Evolutionary conservation across 2,797 vertebrate species (phyloP), one percentile per base, ranked within the genome.

Genomic region (Pangasius krempfi): DNA sequence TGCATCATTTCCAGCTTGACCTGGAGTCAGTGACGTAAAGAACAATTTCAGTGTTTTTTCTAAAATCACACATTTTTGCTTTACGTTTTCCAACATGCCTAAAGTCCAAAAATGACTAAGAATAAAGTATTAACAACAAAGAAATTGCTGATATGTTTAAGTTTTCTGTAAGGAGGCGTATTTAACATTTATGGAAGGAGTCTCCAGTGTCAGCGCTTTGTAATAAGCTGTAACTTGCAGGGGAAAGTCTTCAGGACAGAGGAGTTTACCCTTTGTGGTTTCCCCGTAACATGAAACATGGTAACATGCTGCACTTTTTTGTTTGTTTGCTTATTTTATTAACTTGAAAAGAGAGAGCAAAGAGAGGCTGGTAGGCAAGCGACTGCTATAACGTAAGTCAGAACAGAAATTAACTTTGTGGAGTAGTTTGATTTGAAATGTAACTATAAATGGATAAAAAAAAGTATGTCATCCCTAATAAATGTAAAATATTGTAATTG

Each of bases 1-100:
- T 95, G 92, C 95, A 95, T 96, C 86, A 66, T 86, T 52, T 22
- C 64, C 50, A 85, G 30, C 60, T 62, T 44, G 56, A 40, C 80
- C 79, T 81, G 33, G 5, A 44, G 40, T 64, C 56, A 33, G 6
- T 8, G n/a, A 0, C 47, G 9, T 60, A 60, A 58, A 60, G 9
- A 58, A 80, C 52, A 18, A 78, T 30, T 6, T 76, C n/a, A 79
- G 2, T 30, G 5, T 50, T 27, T 76, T 73, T 73, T 76, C 22
- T 44, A 68, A 73, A 47, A 47, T 68, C 66, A 30, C 30, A 37
- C 0, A 73, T 33, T 68, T 62, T 9, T 62, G 22, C 8, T 27
- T n/a, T 27, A 10, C 4, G 12, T 64, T n/a, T 64, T 12, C 25
- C 27, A 12, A n/a, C 25, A 12, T 64, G 62, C 8, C 62, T 64